Evolutionary conservation across 2,888 invertebrate species (phyloP).

Genomic region (Tillus elongatus): DNA sequence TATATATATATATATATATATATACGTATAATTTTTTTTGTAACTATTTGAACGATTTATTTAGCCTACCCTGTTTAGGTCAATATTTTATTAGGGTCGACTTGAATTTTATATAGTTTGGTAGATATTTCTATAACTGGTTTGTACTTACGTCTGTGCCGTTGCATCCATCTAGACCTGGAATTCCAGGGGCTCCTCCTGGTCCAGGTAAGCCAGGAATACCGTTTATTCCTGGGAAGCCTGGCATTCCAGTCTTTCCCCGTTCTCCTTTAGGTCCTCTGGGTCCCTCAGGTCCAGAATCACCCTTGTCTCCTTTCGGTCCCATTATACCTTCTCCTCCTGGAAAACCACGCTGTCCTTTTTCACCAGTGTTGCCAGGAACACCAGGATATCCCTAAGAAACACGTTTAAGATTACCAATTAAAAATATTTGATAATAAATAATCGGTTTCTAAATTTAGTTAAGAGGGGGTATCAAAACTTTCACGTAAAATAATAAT

Average conservation of each 20-base stretch:
- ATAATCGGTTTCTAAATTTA: too few relatives aligned
- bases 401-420: too few relatives aligned
- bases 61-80: too few relatives aligned
- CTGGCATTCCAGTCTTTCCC: constrained; percentile 80
- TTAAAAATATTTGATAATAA: too few relatives aligned
- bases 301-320: constrained; percentile 82
- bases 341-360: constrained; percentile 70
- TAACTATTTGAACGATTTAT: too few relatives aligned
- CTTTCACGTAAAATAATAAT: too few relatives aligned
- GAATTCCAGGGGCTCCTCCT: constrained; percentile 63
- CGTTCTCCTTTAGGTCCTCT: constrained; percentile 77
- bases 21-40: too few relatives aligned
- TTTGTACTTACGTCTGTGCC: constrained; percentile 74
- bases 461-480: too few relatives aligned
- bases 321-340: constrained; percentile 81
- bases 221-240: constrained; percentile 71
- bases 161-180: constrained; percentile 91
- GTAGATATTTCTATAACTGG: too few relatives aligned
- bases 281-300: constrained; percentile 71
- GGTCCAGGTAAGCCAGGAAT: constrained; percentile 62
- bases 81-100: too few relatives aligned
- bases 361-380: constrained; percentile 61
- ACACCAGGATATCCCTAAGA: constrained; percentile 64
- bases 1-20: too few relatives aligned
- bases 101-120: too few relatives aligned